phyloP scores from a whole-genome alignment of 2,888 invertebrate genomes.

The Cremastobaeus sp. region DNA sequence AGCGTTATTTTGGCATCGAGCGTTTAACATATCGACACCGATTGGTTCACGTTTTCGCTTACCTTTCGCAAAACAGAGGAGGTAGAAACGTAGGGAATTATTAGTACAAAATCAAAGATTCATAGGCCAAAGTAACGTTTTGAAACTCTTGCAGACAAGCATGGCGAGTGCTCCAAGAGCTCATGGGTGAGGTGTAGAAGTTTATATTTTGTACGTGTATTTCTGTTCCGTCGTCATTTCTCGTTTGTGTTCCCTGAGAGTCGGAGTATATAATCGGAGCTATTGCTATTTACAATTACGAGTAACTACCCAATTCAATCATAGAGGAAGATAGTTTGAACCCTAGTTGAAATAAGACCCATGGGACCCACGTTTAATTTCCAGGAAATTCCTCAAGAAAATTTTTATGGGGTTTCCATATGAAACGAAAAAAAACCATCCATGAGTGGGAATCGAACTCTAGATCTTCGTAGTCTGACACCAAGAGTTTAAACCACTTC shows the following conservation, averaged over 20 bases:
- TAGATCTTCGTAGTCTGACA: no score
- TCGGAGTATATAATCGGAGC: constrained; percentile 20
- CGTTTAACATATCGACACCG: constrained; percentile 4
- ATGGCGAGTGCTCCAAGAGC: constrained; percentile 18
- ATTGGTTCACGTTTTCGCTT: no score
- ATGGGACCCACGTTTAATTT: no score
- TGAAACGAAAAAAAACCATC: no score
- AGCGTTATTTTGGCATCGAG: constrained; percentile 17
- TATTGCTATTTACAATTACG: constrained; percentile 11
- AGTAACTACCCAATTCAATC: constrained; percentile 16
- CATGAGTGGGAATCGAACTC: no score
- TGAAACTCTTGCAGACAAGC: constrained; percentile 25
- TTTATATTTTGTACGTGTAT: constrained; percentile 11
- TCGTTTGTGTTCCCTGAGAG: constrained; percentile 8
- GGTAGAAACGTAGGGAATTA: no score
- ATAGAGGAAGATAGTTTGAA: constrained; percentile 18
- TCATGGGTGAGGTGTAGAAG: no score
- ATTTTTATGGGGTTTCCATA: no score
- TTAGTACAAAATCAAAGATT: constrained; percentile 28
- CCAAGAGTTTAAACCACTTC: no score
- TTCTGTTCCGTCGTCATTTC: constrained; percentile 2
- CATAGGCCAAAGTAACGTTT: constrained; percentile 33
- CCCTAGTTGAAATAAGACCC: no score
- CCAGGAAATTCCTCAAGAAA: no score
- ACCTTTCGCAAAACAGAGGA: no score